These are phyloP conservation scores for Pongo abelii DNA, from an alignment of 2,113 vertebrate species.

Conservation along the genomic window DNA sequence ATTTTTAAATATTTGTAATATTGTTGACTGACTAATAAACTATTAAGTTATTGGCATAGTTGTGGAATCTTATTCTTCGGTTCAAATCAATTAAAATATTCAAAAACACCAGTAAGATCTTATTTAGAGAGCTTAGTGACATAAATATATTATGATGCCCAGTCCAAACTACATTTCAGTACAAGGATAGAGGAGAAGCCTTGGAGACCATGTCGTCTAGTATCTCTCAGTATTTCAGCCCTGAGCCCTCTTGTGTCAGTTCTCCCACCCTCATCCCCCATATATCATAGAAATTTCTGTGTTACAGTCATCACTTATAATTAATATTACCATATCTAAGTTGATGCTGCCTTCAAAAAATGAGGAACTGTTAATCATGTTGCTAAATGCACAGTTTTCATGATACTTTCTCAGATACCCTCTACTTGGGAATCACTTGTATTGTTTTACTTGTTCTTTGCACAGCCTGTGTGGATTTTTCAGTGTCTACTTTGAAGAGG, in stretches of 20 bases:
- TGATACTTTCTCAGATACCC: background rate
- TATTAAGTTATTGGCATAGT: constrained; percentile 92
- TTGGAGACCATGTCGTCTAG: background rate
- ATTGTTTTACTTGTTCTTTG: background rate
- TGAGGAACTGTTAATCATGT: background rate
- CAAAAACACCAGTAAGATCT: background rate
- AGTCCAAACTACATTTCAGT: background rate
- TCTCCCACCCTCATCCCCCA: background rate
- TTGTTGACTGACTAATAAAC: constrained; percentile 94
- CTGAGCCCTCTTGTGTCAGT: background rate
- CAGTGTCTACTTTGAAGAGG: background rate
- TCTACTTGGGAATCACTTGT: background rate
- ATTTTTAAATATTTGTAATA: constrained; percentile 95
- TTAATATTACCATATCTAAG: background rate
- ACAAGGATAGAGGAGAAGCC: fast-evolving
- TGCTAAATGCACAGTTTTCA: background rate
- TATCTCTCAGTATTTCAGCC: background rate
- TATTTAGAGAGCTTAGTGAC: background rate
- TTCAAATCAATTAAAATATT: background rate
- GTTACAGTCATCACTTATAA: background rate
- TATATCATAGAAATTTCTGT: background rate
- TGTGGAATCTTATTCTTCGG: constrained; percentile 80
- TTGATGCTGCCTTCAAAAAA: background rate
- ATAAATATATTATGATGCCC: background rate
- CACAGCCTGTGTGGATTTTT: background rate